Conservation (phyloP, 2,797 vertebrate species). For the Natrix natrix region DNA sequence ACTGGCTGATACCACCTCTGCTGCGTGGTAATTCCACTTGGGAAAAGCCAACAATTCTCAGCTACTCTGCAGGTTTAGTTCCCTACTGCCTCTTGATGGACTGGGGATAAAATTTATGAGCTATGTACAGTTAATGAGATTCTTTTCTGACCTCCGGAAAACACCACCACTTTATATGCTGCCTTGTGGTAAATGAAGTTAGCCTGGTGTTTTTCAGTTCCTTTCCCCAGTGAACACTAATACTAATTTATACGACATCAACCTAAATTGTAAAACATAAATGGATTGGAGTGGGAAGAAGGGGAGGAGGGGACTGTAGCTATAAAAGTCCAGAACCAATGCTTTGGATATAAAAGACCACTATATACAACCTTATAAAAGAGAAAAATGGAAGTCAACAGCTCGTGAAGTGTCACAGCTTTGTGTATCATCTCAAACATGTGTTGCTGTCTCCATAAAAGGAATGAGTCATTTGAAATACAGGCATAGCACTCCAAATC, state of each 20-base stretch:
- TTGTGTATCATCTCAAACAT: constrained; percentile 32
- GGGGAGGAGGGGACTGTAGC: neutral
- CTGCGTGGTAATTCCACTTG: constrained; percentile 3
- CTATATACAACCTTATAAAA: constrained; percentile 31
- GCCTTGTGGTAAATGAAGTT: constrained; percentile 41
- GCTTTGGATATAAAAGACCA: constrained; percentile 39
- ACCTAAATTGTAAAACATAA: constrained; percentile 38
- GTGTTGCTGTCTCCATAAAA: constrained; percentile 28
- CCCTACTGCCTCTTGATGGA: constrained; percentile 48
- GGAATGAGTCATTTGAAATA: constrained; percentile 9
- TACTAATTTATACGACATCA: constrained; percentile 57
- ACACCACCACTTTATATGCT: constrained; percentile 51
- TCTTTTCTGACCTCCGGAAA: constrained; percentile 47
- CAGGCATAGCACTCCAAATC: neutral
- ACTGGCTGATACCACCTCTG: neutral
- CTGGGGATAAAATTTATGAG: constrained; percentile 55
- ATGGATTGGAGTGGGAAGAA: neutral
- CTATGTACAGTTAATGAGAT: constrained; percentile 52
- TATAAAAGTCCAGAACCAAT: constrained; percentile 34
- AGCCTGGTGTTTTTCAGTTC: constrained; percentile 45
- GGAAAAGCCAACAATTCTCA: constrained; percentile 5
- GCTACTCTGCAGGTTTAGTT: constrained; percentile 12
- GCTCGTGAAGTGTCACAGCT: constrained; percentile 27
- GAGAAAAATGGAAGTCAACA: constrained; percentile 1
- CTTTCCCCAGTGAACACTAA: constrained; percentile 40